Percentiles rank a stretch among this genome's conserved stretches.
Evolutionary conservation across 2,888 invertebrate species (phyloP).

Genomic region (Venusia cambrica): DNA sequence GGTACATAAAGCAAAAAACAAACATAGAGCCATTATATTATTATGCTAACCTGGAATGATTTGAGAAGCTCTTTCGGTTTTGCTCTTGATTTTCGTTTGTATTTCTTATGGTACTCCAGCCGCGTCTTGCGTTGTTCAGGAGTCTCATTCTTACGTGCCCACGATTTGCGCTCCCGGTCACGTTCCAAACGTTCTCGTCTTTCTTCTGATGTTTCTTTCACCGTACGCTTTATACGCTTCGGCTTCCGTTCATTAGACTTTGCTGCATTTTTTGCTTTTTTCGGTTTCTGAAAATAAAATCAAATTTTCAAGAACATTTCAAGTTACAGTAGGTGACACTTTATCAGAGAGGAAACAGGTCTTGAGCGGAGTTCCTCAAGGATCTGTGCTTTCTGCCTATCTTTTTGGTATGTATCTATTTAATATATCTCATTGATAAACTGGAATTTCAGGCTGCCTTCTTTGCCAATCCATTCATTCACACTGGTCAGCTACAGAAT

Average conservation of each 20-base stretch:
- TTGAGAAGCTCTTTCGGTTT: slow-evolving; percentile 1
- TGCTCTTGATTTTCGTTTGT: slow-evolving; percentile 10
- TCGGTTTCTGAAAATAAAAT: slow-evolving; percentile 1
- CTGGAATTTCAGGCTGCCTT: too few species aligned
- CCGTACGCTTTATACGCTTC: slow-evolving; percentile 1
- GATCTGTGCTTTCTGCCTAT: too few species aligned
- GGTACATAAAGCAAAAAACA: too few species aligned
- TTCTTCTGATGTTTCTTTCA: slow-evolving; percentile 6
- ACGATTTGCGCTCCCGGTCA: slow-evolving; percentile 4
- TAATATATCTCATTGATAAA: too few species aligned
- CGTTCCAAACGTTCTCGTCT: slow-evolving; percentile 4
- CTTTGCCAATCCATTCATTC: too few species aligned
- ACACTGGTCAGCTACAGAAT: too few species aligned
- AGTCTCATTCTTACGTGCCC: slow-evolving; percentile 9
- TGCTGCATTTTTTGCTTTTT: not conserved
- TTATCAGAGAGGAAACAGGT: too few species aligned
- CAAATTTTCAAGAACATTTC: too few species aligned
- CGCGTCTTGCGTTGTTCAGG: slow-evolving; percentile 29
- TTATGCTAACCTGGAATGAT: not conserved
- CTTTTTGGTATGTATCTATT: too few species aligned
- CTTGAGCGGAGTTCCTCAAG: too few species aligned
- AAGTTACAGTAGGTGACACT: too few species aligned
- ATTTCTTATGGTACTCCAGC: slow-evolving; percentile 36
- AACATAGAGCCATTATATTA: not conserved
- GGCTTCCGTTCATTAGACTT: not conserved